Evolutionary conservation across 2,888 invertebrate genomes (phyloP), one percentile per base, ranked within the genome.

Genomic region (Hoplodrina blanda): DNA sequence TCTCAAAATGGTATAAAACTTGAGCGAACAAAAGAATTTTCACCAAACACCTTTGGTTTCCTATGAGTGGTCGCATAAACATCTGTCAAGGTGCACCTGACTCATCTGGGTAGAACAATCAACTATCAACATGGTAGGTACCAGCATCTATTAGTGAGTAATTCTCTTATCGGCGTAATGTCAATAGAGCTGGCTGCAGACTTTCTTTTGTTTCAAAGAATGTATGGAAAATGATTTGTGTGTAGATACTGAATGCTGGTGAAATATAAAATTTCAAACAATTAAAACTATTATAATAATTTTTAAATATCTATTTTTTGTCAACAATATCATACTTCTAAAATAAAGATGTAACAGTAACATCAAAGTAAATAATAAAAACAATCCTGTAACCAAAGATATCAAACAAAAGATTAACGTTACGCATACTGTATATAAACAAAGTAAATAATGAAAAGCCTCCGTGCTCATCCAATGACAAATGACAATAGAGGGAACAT

Each of bases 391-490:
- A 65, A 60, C 73, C 62, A 67, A 62, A 56, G 17, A 46, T 41
- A 46, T 44, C 62, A 74, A 76, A 82, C 69, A 72, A 73, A 57
- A 74, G 57, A 62, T 69, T 55, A 64, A 4, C 69, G 62, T 80
- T 73, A 80, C 80, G 68, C 80, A 81, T 78, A 73, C 69, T 61
- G 67, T 87, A 93, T 71, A 91, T 91, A 90, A 87, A 81, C 81
- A 88, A 88, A 91, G 91, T 95, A 95, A 91, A 95, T 93, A 94
- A 91, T 90, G 92, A 93, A 94, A 94, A 94, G 90, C 92, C 91
- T 93, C 88, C 78, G 81, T 89, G 90, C 93, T 90, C 95, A 95
- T 95, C 95, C 95, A 95, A 95, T 95, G 94, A 95, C 94, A 93
- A 93, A 90, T 94, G 95, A 94, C 94, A 95, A 87, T 82, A 80